phyloP scores from a whole-genome alignment of 2,888 invertebrate genomes.

The Dynastes hyllus region DNA sequence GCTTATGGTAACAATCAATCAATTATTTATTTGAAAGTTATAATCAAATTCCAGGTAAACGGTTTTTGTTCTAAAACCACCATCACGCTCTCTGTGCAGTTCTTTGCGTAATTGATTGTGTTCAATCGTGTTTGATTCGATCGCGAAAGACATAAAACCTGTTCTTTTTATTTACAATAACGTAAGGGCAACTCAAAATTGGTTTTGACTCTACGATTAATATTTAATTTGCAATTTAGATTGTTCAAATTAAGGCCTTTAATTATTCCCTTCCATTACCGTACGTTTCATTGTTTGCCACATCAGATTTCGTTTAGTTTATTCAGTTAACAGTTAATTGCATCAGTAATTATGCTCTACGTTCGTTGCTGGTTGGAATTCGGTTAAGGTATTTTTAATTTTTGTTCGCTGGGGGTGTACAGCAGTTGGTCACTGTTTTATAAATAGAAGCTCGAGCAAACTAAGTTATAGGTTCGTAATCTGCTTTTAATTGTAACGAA shows the following conservation, averaged over 20 bases:
- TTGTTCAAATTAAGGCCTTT: background rate
- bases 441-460: background rate
- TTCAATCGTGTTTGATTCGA: no score
- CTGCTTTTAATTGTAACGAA: conserved; percentile 8
- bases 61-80: no score
- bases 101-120: no score
- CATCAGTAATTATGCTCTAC: conserved; percentile 1
- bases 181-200: background rate
- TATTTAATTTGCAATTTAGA: background rate
- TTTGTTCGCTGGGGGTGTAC: background rate
- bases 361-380: background rate
- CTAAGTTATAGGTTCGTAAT: background rate
- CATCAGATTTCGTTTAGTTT: background rate
- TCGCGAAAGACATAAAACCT: no score
- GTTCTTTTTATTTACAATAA: background rate
- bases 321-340: conserved; percentile 1
- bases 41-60: no score
- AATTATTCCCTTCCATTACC: background rate
- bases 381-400: conserved; percentile 12
- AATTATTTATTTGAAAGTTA: no score
- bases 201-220: background rate
- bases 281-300: background rate
- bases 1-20: no score
- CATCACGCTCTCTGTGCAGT: no score
- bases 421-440: background rate